These are phyloP conservation scores for Peromyscus eremicus DNA, from an alignment of 2,797 vertebrate species.

Conservation along the genomic window DNA sequence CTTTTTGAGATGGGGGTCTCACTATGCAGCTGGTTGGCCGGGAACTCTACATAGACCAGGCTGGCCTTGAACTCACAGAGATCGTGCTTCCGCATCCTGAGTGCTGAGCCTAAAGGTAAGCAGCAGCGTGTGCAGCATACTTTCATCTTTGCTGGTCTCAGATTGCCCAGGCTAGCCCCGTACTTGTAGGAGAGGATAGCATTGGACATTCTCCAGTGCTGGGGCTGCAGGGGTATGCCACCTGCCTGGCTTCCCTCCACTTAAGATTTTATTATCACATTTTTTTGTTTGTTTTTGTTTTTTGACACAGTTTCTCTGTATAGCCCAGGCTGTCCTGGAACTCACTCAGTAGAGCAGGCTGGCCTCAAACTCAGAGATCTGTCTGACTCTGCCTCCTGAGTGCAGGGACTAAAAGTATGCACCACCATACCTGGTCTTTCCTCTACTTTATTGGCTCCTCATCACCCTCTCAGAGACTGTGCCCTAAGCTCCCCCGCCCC, in stretches of 20 bases:
- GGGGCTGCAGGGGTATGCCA: neutral
- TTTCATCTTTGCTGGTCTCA: neutral
- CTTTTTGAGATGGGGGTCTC: neutral
- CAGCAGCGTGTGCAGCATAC: neutral
- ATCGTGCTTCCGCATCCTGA: neutral
- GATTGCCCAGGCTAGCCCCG: neutral
- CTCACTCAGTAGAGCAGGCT: neutral
- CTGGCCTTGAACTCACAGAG: neutral
- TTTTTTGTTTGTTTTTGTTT: neutral
- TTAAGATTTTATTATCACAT: neutral
- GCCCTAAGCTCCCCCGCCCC: neutral
- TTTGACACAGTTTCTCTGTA: neutral
- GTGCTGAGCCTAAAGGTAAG: neutral
- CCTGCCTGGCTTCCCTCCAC: neutral
- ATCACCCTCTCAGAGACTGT: neutral
- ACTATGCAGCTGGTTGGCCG: neutral
- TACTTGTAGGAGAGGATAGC: neutral
- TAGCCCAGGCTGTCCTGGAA: neutral
- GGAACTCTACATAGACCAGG: neutral
- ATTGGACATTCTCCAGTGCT: neutral
- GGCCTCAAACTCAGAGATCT: neutral
- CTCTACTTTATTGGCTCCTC: neutral
- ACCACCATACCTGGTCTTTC: neutral
- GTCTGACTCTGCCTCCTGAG: neutral
- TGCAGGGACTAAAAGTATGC: neutral